phyloP scores from a whole-genome alignment of 2,797 vertebrate species.

The Mastacembelus armatus region DNA sequence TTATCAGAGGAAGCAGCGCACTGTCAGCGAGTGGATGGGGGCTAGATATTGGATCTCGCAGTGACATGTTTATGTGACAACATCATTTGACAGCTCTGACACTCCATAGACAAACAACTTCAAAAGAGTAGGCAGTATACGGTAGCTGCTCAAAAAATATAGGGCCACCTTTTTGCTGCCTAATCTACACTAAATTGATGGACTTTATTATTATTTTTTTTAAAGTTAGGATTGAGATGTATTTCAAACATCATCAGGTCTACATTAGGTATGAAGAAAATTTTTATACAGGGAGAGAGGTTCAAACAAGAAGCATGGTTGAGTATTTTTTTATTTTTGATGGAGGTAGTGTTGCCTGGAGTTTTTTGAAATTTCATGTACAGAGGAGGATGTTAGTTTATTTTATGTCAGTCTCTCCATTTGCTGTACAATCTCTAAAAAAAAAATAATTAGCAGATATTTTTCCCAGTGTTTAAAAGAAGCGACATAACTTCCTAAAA shows the following conservation, averaged over 20 bases:
- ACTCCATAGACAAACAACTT: slow-evolving; percentile 78
- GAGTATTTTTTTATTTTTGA: no score
- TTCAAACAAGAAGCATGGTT: no score
- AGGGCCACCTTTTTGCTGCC: slow-evolving; percentile 66
- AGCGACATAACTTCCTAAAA: no score
- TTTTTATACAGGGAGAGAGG: no score
- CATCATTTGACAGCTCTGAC: slow-evolving; percentile 78
- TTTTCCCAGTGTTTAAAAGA: no score
- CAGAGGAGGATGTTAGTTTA: no score
- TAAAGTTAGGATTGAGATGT: background rate
- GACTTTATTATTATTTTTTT: slow-evolving; percentile 19
- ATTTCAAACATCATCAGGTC: slow-evolving; percentile 45
- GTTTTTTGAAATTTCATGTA: no score
- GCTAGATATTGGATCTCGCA: slow-evolving; percentile 78
- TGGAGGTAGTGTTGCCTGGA: no score
- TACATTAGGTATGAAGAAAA: no score
- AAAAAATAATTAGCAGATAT: no score
- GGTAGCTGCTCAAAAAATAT: slow-evolving; percentile 53
- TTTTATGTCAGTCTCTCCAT: no score
- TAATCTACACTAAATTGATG: slow-evolving; percentile 65
- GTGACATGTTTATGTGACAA: slow-evolving; percentile 83
- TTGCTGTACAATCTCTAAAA: no score
- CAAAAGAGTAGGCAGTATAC: slow-evolving; percentile 70
- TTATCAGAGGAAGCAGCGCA: slow-evolving; percentile 65
- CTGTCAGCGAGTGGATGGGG: slow-evolving; percentile 78